phyloP scores from a whole-genome alignment of 2,113 vertebrate genomes.

The Hypanus sabinus region DNA sequence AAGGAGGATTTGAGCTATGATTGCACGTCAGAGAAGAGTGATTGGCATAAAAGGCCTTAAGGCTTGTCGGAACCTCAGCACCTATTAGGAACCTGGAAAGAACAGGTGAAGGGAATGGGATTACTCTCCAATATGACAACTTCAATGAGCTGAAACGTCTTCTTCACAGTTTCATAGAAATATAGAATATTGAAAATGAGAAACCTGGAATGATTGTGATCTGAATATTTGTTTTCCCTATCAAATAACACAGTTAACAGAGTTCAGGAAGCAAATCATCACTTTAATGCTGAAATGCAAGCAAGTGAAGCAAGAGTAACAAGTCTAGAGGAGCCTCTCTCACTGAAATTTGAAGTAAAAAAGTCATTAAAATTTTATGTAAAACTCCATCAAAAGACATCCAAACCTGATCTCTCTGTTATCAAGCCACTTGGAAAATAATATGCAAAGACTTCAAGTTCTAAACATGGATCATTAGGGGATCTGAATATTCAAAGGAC shows the following conservation, averaged over 20 bases:
- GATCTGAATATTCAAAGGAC: background rate
- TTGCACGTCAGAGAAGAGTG: background rate
- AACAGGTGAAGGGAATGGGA: no score
- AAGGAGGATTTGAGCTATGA: background rate
- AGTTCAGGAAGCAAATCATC: background rate
- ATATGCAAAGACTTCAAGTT: background rate
- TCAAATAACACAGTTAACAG: background rate
- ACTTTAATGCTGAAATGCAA: background rate
- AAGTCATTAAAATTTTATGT: background rate
- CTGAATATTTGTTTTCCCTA: background rate
- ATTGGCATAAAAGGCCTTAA: no score
- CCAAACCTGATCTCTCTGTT: background rate
- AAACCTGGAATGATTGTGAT: no score
- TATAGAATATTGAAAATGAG: no score
- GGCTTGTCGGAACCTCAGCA: no score
- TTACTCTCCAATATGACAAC: no score
- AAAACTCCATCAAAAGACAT: background rate
- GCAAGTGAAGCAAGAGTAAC: background rate
- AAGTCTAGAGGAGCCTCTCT: background rate
- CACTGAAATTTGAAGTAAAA: background rate
- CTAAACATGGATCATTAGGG: background rate
- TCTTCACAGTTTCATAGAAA: no score
- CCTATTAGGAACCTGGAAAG: no score
- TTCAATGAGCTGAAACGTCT: no score
- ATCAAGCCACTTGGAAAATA: background rate